Base-by-base conservation (phyloP, 2,888 invertebrate species). In the Limnephilus rhombicus region DNA sequence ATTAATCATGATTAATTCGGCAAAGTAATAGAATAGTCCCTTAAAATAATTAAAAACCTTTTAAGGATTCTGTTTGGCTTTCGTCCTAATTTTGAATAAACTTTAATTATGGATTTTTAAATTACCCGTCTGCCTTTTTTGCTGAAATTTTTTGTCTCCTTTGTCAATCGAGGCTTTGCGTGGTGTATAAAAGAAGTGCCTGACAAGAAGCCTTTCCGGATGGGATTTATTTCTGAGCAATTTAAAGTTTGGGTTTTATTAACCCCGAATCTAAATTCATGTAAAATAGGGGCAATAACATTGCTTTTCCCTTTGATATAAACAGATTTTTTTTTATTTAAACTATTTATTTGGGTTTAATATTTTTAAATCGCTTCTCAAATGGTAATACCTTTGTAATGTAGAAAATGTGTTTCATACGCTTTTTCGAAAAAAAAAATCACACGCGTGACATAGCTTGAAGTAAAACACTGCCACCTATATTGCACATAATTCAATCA, bases 11-110 rank as follows among this genome's bases (percentile, higher is more conserved):
- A 83, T 83, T 83, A 83, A 83, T 37, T 37, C 31, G 31, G 15
- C 31, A 18, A 13, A 18, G 5, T 34, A 29, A 34, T 34, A 83
- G 37, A 12, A 29, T 34, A 11, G 13, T 34, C 37, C 29, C 9
- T 34, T 83, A 12, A 29, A 29, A 82, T 82, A 29, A 82, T n/a
- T 34, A 83, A 83, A 83, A 83, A 83, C 83, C 83, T 83, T 37
- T 83, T 83, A 83, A 34, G 37, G 29, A 83, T 37, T 37, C n/a
- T 37, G 83, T 83, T 83, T 34, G 83, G 18, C 83, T 83, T 83
- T 24, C 31, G 29, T n/a, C 83, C 24, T 83, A 83, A 83, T 83
- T 34, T 83, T 34, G 15, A 82, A 82, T 29, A 31, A 82, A 82
- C 31, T 82, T 82, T 82, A 82, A 31, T 82, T 34, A 34, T 34